Conservation (phyloP, 2,797 vertebrate species). For the Trachurus trachurus region DNA sequence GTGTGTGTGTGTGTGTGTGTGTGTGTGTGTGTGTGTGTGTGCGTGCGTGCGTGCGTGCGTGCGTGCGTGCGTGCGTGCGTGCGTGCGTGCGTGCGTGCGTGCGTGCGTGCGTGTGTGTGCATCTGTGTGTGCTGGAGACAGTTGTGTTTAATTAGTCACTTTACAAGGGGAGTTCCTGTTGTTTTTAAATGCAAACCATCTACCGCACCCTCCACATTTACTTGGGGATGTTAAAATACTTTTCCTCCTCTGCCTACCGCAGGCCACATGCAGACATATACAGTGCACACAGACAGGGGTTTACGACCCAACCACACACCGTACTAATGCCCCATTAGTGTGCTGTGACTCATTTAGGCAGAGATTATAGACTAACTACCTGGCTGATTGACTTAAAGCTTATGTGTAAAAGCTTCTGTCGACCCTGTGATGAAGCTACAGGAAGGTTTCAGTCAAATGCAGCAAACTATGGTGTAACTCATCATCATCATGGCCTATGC, state of each 20-base stretch:
- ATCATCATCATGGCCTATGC: constrained; percentile 4
- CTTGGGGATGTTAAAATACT: constrained; percentile 64
- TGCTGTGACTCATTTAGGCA: constrained; percentile 65
- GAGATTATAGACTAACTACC: constrained; percentile 59
- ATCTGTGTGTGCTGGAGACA: constrained; percentile 7
- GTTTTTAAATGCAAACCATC: constrained; percentile 62
- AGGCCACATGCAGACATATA: constrained; percentile 47
- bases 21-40: neutral
- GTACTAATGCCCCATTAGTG: constrained; percentile 65
- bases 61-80: too few species aligned
- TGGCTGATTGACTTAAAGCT: constrained; percentile 38
- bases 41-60: neutral
- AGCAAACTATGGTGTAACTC: neutral
- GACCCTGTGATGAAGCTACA: constrained; percentile 18
- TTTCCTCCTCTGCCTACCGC: constrained; percentile 48
- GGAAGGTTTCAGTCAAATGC: constrained; percentile 20
- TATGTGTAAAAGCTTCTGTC: constrained; percentile 9
- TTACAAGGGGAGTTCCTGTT: constrained; percentile 66
- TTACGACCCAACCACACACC: constrained; percentile 66
- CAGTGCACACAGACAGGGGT: constrained; percentile 30
- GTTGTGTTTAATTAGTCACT: constrained; percentile 60
- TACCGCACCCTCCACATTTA: constrained; percentile 53
- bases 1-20: neutral
- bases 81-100: too few species aligned
- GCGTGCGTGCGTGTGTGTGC: too few species aligned